A percentile compares a stretch with the other conserved stretches of the same genome.
phyloP scores from a whole-genome alignment of 2,888 invertebrate genomes.

The Ypsolopha sequella region DNA sequence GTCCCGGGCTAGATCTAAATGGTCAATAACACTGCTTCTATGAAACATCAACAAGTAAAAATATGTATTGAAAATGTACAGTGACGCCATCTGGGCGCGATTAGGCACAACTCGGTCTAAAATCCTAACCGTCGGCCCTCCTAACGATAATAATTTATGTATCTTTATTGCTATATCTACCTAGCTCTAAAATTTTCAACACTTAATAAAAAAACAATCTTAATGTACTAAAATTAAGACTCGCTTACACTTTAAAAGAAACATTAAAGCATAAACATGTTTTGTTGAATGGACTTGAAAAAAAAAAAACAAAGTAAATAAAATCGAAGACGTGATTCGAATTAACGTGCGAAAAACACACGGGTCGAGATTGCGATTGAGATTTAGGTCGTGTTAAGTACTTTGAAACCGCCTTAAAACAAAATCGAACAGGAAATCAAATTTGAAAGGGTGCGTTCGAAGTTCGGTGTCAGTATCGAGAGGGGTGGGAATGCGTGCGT shows the following conservation, averaged over 20 bases:
- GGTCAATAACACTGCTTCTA: not conserved
- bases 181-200: constrained; percentile 49
- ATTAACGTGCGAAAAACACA: no score
- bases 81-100: constrained; percentile 17
- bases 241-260: constrained; percentile 17
- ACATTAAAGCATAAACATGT: constrained; percentile 11
- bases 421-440: no score
- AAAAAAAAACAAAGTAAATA: not conserved
- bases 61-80: constrained; percentile 22
- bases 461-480: constrained; percentile 10
- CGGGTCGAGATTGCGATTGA: no score
- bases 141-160: constrained; percentile 20
- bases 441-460: not conserved
- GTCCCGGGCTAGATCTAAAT: constrained; percentile 22
- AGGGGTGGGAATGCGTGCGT: not conserved
- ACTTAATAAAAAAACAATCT: constrained; percentile 39
- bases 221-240: constrained; percentile 33
- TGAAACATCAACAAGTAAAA: constrained; percentile 24
- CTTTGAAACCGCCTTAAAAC: no score
- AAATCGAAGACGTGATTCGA: not conserved
- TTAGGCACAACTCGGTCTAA: constrained; percentile 43
- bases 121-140: constrained; percentile 28
- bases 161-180: constrained; percentile 43
- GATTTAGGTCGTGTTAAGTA: no score
- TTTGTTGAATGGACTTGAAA: not conserved